Conservation (phyloP, 2,113 vertebrate genomes). For the Uria lomvia region DNA sequence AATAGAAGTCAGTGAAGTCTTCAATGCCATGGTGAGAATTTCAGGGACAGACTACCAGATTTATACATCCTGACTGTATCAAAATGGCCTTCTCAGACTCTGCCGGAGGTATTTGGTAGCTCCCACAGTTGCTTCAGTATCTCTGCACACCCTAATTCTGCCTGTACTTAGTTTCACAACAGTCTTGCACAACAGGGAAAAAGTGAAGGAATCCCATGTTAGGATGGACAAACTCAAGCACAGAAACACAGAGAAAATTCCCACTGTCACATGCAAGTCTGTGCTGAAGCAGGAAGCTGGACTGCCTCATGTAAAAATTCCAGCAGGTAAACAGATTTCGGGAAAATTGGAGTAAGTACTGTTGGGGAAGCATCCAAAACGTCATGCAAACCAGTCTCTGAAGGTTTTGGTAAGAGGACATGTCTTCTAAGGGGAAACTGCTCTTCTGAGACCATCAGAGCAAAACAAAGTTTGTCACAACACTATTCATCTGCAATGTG, state of each 20-base stretch:
- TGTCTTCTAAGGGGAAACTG: background rate
- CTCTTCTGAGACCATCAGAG: background rate
- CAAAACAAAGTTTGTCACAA: background rate
- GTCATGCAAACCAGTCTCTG: background rate
- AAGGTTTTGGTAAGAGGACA: background rate
- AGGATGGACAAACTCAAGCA: background rate
- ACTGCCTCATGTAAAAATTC: background rate
- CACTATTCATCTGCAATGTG: background rate
- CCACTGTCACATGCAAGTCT: background rate
- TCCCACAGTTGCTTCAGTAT: background rate
- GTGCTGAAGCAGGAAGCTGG: background rate
- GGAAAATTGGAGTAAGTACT: background rate
- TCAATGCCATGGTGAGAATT: slow-evolving; percentile 25
- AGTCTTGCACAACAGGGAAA: background rate
- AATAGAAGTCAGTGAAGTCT: slow-evolving; percentile 49
- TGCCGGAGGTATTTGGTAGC: background rate
- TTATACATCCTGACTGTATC: slow-evolving; percentile 5
- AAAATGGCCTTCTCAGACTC: background rate
- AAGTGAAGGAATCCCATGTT: rapidly evolving
- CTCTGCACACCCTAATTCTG: background rate
- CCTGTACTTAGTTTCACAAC: background rate
- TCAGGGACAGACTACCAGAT: slow-evolving; percentile 27
- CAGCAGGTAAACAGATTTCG: background rate
- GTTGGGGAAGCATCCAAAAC: background rate
- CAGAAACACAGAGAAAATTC: background rate